phyloP scores from a whole-genome alignment of 1,140 invertebrate genomes.

The Drosophila bocki region DNA sequence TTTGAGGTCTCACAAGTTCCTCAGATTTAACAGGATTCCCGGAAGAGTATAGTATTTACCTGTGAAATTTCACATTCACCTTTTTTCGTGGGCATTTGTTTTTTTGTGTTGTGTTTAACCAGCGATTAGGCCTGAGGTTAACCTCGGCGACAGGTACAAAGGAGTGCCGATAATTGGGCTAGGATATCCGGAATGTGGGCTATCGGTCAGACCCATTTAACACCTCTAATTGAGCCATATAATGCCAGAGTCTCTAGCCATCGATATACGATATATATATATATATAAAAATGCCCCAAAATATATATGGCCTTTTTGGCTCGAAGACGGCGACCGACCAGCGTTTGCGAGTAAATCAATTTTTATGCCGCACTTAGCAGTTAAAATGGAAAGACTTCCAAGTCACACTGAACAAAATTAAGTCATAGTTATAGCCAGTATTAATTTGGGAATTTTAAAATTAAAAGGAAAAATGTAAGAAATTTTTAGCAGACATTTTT shows the following conservation, averaged over 20 bases:
- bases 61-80: slow-evolving; percentile 64
- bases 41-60: slow-evolving; percentile 28
- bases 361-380: slow-evolving; percentile 80
- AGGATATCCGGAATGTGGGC: slow-evolving; percentile 22
- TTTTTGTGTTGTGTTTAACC: slow-evolving; percentile 33
- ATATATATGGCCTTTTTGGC: slow-evolving; percentile 15
- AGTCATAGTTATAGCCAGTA: rapidly evolving
- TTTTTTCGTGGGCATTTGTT: slow-evolving; percentile 24
- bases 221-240: slow-evolving; percentile 75
- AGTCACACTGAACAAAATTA: not conserved
- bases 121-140: slow-evolving; percentile 44
- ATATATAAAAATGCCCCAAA: slow-evolving; percentile 24
- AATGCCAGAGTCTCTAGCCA: slow-evolving; percentile 8
- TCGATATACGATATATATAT: slow-evolving; percentile 16
- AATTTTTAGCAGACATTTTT: too few species aligned
- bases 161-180: slow-evolving; percentile 10
- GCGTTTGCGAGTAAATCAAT: slow-evolving; percentile 72
- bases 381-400: slow-evolving; percentile 48
- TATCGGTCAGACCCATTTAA: slow-evolving; percentile 29
- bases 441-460: not conserved
- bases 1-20: not conserved
- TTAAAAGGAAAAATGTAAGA: too few species aligned
- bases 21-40: slow-evolving; percentile 39
- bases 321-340: slow-evolving; percentile 17
- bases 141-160: slow-evolving; percentile 18